Evolutionary conservation across 1,140 invertebrate species (phyloP), one percentile per base, ranked within the genome.

Genomic region (Thalassaphorura encarpata): DNA sequence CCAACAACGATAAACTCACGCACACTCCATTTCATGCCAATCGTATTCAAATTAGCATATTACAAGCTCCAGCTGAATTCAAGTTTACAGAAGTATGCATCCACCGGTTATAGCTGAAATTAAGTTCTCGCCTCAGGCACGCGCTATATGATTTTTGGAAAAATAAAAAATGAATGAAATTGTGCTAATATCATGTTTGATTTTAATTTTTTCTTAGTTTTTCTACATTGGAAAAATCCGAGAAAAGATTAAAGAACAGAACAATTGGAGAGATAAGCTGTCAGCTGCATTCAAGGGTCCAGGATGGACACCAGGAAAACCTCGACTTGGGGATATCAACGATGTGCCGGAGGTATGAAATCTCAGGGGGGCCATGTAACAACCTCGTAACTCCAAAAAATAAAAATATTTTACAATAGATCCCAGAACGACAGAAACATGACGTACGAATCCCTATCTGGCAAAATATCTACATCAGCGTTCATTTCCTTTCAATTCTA

Each of bases 221-320:
- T 64, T 60, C 41, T 58, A 60, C 27, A 48, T 45, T 28, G 57
- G 54, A 0, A 64, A 64, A 65, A 80, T 89, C 45, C 69, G 80
- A 5, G 67, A 76, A 29, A 81, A 78, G 65, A 76, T 78, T 67
- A 64, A 77, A 41, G 67, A 68, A 27, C 75, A 83, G 73, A 66
- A 72, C 50, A 72, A 70, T 24, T 74, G 73, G 75, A 67, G 69
- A 45, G 68, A 91, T 62, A 87, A 84, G 67, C 59, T 91, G 0
- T 78, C 77, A 1, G 81, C 82, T 0, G 66, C 87, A 1, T 80
- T 87, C 67, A 89, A 86, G 72, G 89, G 90, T 11, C 90, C 90
- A 1, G 89, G 89, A 61, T 94, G 90, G 89, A 72, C 78, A 47
- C 87, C 88, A 2, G 88, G 88, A 3, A 79, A 77, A 49, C 83